Evolutionary conservation across 2,888 invertebrate species (phyloP).

Genomic region (Drosophila rellima): DNA sequence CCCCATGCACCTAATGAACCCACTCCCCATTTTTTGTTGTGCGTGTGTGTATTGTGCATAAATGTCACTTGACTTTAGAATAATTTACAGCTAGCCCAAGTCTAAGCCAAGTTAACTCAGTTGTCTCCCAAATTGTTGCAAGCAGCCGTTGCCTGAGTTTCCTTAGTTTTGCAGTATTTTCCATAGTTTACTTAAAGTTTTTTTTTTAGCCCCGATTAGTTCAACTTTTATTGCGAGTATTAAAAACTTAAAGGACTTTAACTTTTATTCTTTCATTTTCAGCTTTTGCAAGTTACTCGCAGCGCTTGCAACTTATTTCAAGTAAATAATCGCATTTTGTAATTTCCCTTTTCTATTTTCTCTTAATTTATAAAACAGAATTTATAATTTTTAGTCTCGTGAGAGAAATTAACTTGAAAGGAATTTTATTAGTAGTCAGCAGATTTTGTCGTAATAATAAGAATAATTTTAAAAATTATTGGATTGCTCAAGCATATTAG

Average conservation of each 20-base stretch:
- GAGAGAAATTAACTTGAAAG: slow-evolving; percentile 1
- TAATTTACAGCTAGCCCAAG: neutral
- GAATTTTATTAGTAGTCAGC: neutral
- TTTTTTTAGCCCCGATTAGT: slow-evolving; percentile 27
- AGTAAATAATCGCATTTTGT: slow-evolving; percentile 24
- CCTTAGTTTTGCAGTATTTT: neutral
- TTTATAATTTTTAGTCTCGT: slow-evolving; percentile 9
- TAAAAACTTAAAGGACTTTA: slow-evolving; percentile 22
- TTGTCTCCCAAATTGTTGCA: neutral
- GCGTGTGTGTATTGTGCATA: neutral
- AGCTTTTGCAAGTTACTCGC: slow-evolving; percentile 1
- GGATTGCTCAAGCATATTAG: too few species aligned
- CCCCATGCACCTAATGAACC: slow-evolving; percentile 37
- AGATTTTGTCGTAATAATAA: neutral
- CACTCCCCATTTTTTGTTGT: neutral
- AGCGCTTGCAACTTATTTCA: slow-evolving; percentile 13
- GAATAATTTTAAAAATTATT: neutral
- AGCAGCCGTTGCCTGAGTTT: slow-evolving; percentile 4
- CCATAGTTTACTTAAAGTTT: neutral
- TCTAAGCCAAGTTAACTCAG: slow-evolving; percentile 1
- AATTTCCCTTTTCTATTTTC: slow-evolving; percentile 1
- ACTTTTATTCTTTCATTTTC: slow-evolving; percentile 7
- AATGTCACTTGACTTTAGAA: neutral
- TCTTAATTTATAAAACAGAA: slow-evolving; percentile 6
- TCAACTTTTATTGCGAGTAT: slow-evolving; percentile 29